Conservation (phyloP, 2,113 vertebrate species). For the Pteruthius melanotis region DNA sequence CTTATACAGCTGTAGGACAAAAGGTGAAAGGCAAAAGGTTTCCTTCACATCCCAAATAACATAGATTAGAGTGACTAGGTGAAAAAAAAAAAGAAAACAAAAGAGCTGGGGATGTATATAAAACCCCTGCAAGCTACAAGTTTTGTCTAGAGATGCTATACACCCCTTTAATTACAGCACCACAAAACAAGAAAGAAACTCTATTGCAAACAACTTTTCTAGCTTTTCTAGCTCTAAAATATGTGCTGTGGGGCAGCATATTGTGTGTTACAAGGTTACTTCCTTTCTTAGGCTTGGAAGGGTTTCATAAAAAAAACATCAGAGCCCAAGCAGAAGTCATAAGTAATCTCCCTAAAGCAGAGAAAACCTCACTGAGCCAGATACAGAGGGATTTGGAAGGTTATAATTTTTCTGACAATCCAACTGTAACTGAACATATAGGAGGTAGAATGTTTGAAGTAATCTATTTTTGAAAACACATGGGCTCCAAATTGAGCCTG, state of each 20-base stretch:
- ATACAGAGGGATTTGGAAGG: not conserved
- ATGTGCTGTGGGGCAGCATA: accelerated
- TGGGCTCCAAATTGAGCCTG: not conserved
- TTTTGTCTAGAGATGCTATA: not conserved
- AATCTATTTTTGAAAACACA: not conserved
- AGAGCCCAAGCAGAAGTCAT: not conserved
- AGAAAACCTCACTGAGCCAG: not conserved
- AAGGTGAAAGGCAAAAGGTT: not conserved
- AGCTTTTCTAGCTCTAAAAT: not conserved
- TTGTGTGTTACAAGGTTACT: not conserved
- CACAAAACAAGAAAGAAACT: not conserved
- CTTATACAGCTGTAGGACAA: not conserved
- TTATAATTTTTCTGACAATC: not conserved
- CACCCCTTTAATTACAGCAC: not conserved
- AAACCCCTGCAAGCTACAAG: not conserved
- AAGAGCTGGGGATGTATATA: not conserved
- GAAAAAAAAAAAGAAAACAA: not conserved
- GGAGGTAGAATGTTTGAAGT: not conserved
- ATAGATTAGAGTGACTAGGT: not conserved
- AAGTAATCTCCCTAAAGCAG: not conserved
- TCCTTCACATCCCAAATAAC: not conserved
- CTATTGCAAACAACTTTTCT: not conserved
- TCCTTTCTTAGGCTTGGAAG: not conserved
- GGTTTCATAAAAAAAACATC: not conserved
- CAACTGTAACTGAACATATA: not conserved